Conservation (phyloP, 2,888 invertebrate species). For the Dasysyrphus albostriatus region DNA sequence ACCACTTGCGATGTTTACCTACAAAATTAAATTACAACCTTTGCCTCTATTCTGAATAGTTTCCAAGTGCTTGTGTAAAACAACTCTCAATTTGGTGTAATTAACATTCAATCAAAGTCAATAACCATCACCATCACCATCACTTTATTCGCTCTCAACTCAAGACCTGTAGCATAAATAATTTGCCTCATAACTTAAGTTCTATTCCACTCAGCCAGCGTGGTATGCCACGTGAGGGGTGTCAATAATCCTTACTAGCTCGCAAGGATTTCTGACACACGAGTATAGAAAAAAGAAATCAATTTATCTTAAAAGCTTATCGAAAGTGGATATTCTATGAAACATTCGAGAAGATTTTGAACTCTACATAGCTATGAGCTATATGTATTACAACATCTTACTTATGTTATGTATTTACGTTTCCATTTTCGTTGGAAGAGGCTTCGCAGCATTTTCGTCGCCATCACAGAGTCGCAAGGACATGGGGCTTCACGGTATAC, state of each 20-base stretch:
- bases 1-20: background rate
- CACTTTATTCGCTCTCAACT: background rate
- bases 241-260: constrained; percentile 33
- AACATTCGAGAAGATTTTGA: constrained; percentile 23
- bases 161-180: constrained; percentile 33
- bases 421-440: background rate
- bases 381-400: constrained; percentile 33
- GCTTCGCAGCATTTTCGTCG: background rate
- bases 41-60: background rate
- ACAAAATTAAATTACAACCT: background rate
- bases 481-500: background rate
- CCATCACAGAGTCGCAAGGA: background rate
- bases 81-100: constrained; percentile 36
- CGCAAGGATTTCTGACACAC: constrained; percentile 21
- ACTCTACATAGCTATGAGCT: constrained; percentile 17
- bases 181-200: constrained; percentile 37
- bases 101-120: constrained; percentile 45
- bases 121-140: constrained; percentile 17
- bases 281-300: background rate
- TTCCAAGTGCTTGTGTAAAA: constrained; percentile 6
- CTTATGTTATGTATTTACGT: constrained; percentile 20
- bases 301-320: constrained; percentile 40
- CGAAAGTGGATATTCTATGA: constrained; percentile 24
- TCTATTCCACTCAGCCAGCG: background rate
- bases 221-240: constrained; percentile 16